Percentiles rank a stretch among this genome's conserved stretches.
phyloP scores from a whole-genome alignment of 2,113 vertebrate species.

The Lucifuga dentata region DNA sequence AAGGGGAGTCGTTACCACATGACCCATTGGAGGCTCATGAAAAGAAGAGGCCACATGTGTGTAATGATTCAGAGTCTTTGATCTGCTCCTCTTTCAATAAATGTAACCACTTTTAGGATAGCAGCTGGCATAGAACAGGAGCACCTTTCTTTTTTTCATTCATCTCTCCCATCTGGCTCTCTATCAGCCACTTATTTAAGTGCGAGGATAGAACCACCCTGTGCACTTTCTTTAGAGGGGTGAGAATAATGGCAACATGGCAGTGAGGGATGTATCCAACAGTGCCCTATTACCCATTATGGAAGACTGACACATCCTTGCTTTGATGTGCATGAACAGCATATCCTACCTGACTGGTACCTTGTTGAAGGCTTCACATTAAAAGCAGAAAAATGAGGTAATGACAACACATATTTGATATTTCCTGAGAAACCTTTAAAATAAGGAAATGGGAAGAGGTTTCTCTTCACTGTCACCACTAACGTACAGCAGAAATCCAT shows the following conservation, averaged over 20 bases:
- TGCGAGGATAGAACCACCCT: slow-evolving; percentile 50
- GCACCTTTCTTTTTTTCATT: slow-evolving; percentile 70
- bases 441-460: slow-evolving; percentile 9
- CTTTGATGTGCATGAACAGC: slow-evolving; percentile 43
- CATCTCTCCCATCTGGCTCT: slow-evolving; percentile 68
- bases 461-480: slow-evolving; percentile 31
- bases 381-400: slow-evolving; percentile 11
- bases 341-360: neutral
- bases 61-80: slow-evolving; percentile 71
- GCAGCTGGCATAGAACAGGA: slow-evolving; percentile 70
- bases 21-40: slow-evolving; percentile 60
- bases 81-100: slow-evolving; percentile 66
- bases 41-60: slow-evolving; percentile 65
- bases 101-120: slow-evolving; percentile 76
- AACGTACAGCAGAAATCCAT: slow-evolving; percentile 33
- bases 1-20: slow-evolving; percentile 68
- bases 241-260: slow-evolving; percentile 67
- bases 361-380: slow-evolving; percentile 25
- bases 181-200: slow-evolving; percentile 69
- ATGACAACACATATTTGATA: slow-evolving; percentile 14
- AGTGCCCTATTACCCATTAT: slow-evolving; percentile 51
- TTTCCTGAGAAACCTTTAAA: slow-evolving; percentile 31
- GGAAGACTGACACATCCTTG: slow-evolving; percentile 20
- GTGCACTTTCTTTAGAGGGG: slow-evolving; percentile 55
- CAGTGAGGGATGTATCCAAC: slow-evolving; percentile 53